Percentiles rank a stretch among this genome's conserved stretches.
Conservation (phyloP, 2,888 invertebrate species). For the Acheta domesticus region DNA sequence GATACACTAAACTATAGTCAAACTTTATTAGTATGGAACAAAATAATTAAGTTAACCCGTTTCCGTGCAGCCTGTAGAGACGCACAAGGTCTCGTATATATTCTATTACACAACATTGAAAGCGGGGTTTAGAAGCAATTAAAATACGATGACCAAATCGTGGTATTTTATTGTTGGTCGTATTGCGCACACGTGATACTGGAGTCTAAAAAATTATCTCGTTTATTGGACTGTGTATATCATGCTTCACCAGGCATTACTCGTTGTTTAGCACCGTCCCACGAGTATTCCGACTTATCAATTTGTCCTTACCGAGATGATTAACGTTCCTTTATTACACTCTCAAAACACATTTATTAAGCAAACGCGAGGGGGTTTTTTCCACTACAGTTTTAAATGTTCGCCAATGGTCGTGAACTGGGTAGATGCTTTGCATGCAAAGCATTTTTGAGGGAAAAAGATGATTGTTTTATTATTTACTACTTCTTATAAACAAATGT, state of each 20-base stretch:
- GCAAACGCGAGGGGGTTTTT: not conserved
- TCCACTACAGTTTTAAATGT: not conserved
- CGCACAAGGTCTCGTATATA: not conserved
- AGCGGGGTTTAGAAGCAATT: not conserved
- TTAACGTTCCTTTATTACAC: slow-evolving; percentile 7
- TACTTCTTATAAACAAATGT: too few relatives aligned
- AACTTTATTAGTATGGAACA: not conserved
- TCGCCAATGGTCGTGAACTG: too few relatives aligned
- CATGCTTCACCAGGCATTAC: not conserved
- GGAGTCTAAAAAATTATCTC: not conserved
- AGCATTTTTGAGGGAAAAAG: too few relatives aligned
- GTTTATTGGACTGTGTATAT: not conserved
- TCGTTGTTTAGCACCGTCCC: not conserved
- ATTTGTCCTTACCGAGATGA: not conserved
- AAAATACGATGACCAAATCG: not conserved
- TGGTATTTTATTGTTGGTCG: not conserved
- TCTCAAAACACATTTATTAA: not conserved
- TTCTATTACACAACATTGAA: not conserved
- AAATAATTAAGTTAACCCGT: not conserved
- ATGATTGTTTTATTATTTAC: too few relatives aligned
- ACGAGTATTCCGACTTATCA: not conserved
- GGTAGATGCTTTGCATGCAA: too few relatives aligned
- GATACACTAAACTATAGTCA: not conserved
- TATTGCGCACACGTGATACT: not conserved
- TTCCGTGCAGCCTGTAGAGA: not conserved